Evolutionary conservation across 1,140 invertebrate genomes (phyloP).

Genomic region (Drosophila sturtevanti): DNA sequence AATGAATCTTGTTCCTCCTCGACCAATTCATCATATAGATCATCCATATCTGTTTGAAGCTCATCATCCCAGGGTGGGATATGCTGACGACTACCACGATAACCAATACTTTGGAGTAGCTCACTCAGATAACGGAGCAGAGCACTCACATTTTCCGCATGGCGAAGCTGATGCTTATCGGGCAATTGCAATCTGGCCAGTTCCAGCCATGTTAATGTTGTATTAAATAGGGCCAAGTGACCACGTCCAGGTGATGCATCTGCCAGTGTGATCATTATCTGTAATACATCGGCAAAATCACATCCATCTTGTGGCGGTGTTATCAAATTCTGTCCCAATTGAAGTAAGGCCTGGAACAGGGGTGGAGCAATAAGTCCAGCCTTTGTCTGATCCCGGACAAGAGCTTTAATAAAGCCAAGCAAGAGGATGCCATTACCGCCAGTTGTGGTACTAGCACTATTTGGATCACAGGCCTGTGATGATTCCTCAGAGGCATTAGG

Average conservation of each 20-base stretch:
- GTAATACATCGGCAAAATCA: conserved; percentile 92
- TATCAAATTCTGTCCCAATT: conserved; percentile 88
- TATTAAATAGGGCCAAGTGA: conserved; percentile 91
- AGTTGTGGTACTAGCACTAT: background rate
- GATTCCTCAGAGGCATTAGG: conserved; percentile 68
- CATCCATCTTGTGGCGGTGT: conserved; percentile 87
- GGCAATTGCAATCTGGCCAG: conserved; percentile 86
- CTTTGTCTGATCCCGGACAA: conserved; percentile 89
- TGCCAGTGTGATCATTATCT: conserved; percentile 90
- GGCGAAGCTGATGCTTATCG: conserved; percentile 83
- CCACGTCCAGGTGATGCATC: conserved; percentile 90
- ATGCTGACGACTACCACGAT: conserved; percentile 85
- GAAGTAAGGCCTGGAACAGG: conserved; percentile 90
- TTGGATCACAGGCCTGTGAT: conserved; percentile 64
- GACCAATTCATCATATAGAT: conserved; percentile 84
- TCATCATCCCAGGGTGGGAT: conserved; percentile 92
- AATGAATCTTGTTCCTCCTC: conserved; percentile 96
- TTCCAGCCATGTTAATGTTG: conserved; percentile 91
- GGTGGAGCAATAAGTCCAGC: conserved; percentile 68
- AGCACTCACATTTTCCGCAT: conserved; percentile 76
- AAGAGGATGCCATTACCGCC: conserved; percentile 90
- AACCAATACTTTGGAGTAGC: conserved; percentile 80
- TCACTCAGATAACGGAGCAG: conserved; percentile 84
- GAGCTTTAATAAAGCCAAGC: conserved; percentile 88
- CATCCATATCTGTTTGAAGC: conserved; percentile 88